A percentile compares a stretch with the other conserved stretches of the same genome.
phyloP scores from a whole-genome alignment of 35 echinoderm and acorn worm species.

The Acanthaster planci region DNA sequence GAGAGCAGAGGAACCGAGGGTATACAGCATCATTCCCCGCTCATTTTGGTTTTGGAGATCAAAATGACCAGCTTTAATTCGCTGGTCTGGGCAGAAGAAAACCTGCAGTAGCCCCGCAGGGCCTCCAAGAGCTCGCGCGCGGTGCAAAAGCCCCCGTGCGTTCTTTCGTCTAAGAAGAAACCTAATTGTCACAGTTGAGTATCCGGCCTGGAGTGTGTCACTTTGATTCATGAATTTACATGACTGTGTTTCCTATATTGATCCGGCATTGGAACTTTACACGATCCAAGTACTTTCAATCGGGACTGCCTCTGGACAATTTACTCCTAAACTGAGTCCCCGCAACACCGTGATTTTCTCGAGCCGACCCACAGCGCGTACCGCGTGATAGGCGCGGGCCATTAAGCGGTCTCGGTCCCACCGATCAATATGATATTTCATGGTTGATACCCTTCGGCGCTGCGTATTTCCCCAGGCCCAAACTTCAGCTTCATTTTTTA shows the following conservation, averaged over 20 bases:
- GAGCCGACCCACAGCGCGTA: background rate
- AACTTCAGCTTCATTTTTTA: background rate
- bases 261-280: constrained; percentile 18
- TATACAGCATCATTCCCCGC: no score
- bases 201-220: constrained; percentile 18
- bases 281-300: constrained; percentile 8
- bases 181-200: constrained; percentile 31
- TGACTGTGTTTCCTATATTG: constrained; percentile 27
- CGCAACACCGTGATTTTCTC: background rate
- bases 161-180: background rate
- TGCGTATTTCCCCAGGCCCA: background rate
- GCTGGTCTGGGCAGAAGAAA: background rate
- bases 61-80: no score
- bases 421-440: background rate
- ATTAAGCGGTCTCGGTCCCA: background rate
- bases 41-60: no score
- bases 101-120: background rate
- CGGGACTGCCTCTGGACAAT: constrained; percentile 26
- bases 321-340: background rate
- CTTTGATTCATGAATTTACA: constrained; percentile 25
- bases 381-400: background rate
- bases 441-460: background rate
- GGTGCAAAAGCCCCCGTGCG: no score
- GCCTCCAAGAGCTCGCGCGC: no score
- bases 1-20: constrained; percentile 16